Base-by-base conservation (phyloP, 2,888 invertebrate species). In the Ophion costatus region DNA sequence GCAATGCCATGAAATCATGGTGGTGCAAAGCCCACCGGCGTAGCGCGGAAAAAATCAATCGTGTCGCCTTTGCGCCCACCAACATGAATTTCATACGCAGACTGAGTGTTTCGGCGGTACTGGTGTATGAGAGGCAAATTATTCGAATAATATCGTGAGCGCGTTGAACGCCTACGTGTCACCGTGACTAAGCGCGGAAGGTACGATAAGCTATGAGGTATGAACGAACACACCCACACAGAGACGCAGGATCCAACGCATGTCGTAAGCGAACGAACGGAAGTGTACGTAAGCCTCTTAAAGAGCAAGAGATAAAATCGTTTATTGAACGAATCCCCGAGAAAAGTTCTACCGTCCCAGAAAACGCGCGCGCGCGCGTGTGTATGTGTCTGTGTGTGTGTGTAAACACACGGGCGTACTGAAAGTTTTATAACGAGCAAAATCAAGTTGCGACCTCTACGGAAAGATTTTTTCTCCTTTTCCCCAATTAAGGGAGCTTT, bases 171-270 rank as follows among this genome's bases (percentile, higher is more conserved):
- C 85, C 85, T 78, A 86, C 86, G 57, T 75, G 42, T 51, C 22
- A 5, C 38, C 67, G 80, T 85, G 86, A 85, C 82, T 83, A 85
- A 85, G 73, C 42, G 24, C 45, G 29, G 71, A 29, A 83, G 82
- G 63, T 78, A 71, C 80, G 84, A 84, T 86, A 82, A 80, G 64
- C 66, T 76, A 74, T 57, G 75, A 42, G 74, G 73, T 64, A n/a
- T 22, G 71, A 51, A 22, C 22, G 29, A 29, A 78, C 67, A 51
- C n/a, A 66, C 59, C 38, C 61, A 22, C 67, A 61, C 17, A 29
- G 22, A 71, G 42, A 67, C 3, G 56, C 51, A 22, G 57, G 20
- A 17, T 22, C 17, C 17, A 56, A 67, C 57, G 42, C 10, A 61
- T 38, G 14, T 24, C 10, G 73, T 22, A n/a, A 74, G 20, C 17